Conservation (phyloP, 2,797 vertebrate species). For the Threskiornis aethiopicus region DNA sequence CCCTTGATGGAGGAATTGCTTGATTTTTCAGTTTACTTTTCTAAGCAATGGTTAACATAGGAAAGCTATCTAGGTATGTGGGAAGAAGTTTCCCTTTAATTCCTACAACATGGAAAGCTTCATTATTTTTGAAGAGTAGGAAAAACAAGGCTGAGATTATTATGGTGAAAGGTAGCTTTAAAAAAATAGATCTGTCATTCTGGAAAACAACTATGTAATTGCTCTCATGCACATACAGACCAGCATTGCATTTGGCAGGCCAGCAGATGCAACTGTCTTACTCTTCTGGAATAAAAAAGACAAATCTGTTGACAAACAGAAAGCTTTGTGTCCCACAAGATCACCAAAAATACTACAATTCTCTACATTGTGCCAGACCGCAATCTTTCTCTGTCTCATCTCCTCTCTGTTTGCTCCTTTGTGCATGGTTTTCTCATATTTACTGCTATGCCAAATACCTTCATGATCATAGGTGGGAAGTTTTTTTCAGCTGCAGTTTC, state of each 20-base stretch:
- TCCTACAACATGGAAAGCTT: background rate
- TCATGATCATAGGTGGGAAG: conserved; percentile 72
- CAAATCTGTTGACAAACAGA: background rate
- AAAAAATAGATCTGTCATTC: background rate
- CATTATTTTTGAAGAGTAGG: background rate
- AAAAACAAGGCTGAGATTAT: conserved; percentile 22
- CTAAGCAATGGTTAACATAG: background rate
- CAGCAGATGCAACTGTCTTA: conserved; percentile 14
- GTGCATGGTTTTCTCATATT: conserved; percentile 69
- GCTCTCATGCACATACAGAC: background rate
- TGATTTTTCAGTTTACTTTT: background rate
- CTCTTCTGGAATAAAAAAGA: background rate
- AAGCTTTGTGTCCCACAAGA: background rate
- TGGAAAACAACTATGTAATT: conserved; percentile 2
- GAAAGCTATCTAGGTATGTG: background rate
- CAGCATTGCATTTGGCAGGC: background rate
- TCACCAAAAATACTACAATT: background rate
- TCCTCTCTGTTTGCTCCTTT: conserved; percentile 62
- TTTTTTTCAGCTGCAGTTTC: background rate
- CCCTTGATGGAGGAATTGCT: background rate
- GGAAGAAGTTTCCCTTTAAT: background rate
- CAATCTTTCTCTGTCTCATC: conserved; percentile 38
- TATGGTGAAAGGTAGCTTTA: background rate
- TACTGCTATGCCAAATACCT: conserved; percentile 44
- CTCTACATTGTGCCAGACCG: background rate